A percentile compares a stretch with the other conserved stretches of the same genome.
These are phyloP conservation scores for Pristiophorus japonicus DNA, from an alignment of 2,113 vertebrate species.

Conservation along the genomic window DNA sequence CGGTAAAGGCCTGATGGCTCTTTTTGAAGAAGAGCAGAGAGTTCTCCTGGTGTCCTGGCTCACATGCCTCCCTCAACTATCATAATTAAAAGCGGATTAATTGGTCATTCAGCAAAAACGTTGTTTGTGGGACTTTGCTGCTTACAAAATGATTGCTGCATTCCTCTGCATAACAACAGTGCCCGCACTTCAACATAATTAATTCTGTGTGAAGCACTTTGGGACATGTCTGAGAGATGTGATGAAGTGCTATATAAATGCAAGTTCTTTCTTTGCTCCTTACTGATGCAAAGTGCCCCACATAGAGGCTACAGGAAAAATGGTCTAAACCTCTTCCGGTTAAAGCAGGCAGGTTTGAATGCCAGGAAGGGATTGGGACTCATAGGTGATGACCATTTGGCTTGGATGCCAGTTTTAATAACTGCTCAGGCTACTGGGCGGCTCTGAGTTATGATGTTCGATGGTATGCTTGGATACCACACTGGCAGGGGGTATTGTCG, in stretches of 20 bases:
- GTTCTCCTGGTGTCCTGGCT: background rate
- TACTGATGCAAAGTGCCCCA: background rate
- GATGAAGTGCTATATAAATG: background rate
- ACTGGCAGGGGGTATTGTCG: background rate
- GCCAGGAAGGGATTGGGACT: background rate
- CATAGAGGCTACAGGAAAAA: background rate
- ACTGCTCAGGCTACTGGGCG: background rate
- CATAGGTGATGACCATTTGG: background rate
- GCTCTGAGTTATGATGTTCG: background rate
- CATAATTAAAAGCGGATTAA: background rate
- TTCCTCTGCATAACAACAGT: background rate
- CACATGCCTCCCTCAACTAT: background rate
- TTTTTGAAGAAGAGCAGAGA: background rate
- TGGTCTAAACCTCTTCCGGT: background rate
- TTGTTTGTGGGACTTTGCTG: background rate
- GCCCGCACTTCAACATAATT: background rate
- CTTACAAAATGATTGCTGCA: background rate
- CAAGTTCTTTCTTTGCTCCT: background rate
- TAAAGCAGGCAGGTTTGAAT: background rate
- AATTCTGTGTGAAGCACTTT: background rate
- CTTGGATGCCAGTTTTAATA: background rate
- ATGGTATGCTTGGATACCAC: background rate
- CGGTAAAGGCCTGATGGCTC: background rate
- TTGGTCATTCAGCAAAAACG: background rate
- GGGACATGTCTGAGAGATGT: background rate